These are phyloP conservation scores for Galleria mellonella DNA, from an alignment of 1,140 invertebrate genomes.

Conservation along the genomic window DNA sequence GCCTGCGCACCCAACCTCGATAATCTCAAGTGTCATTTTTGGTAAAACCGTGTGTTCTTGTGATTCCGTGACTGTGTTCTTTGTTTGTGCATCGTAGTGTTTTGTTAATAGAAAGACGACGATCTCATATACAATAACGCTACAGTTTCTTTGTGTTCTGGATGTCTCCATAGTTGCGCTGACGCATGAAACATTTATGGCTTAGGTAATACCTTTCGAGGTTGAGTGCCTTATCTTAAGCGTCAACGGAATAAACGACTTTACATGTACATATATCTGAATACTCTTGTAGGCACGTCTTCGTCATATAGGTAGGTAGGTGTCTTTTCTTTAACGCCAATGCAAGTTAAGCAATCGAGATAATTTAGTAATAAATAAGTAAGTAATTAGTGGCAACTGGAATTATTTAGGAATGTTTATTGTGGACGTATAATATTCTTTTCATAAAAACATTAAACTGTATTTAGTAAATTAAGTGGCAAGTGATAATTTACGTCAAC, in stretches of 20 bases:
- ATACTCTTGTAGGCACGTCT: too few relatives aligned
- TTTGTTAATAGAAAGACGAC: constrained; percentile 21
- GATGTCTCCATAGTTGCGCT: constrained; percentile 26
- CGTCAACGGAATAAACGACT: background rate
- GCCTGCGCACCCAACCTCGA: constrained; percentile 45
- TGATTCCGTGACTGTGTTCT: constrained; percentile 46
- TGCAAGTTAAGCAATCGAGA: too few relatives aligned
- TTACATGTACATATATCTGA: too few relatives aligned
- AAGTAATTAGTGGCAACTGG: too few relatives aligned
- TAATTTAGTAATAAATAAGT: too few relatives aligned
- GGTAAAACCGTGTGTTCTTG: constrained; percentile 35
- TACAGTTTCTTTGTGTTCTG: constrained; percentile 44
- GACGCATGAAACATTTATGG: constrained; percentile 29
- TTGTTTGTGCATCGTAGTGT: constrained; percentile 38
- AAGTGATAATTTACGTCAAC: too few relatives aligned
- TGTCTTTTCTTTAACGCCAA: too few relatives aligned
- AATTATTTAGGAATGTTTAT: too few relatives aligned
- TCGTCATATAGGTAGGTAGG: too few relatives aligned
- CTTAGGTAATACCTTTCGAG: constrained; percentile 35
- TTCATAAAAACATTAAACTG: too few relatives aligned
- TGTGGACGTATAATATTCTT: too few relatives aligned
- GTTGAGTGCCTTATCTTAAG: constrained; percentile 38
- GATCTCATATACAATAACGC: constrained; percentile 20
- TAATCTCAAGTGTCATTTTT: constrained; percentile 49
- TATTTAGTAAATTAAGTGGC: too few relatives aligned